Conservation (phyloP, 2,113 vertebrate species). For the Oriolus oriolus region DNA sequence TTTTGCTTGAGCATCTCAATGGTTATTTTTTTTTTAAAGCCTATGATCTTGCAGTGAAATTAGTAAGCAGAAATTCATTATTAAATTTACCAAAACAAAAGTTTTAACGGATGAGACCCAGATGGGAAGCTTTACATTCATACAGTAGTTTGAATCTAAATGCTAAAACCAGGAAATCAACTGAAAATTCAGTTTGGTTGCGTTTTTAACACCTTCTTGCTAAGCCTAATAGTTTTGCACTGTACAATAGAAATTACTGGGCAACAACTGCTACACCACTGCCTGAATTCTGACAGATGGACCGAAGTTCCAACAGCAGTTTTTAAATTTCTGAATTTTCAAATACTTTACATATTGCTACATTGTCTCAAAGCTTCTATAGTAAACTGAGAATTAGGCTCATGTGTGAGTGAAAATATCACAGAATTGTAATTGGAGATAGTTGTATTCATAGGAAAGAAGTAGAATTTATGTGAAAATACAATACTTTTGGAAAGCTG, state of each 20-base stretch:
- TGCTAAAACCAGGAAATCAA: background rate
- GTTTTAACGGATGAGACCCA: background rate
- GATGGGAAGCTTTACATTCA: background rate
- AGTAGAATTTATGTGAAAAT: background rate
- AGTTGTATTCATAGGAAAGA: background rate
- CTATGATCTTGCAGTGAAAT: background rate
- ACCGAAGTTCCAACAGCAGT: background rate
- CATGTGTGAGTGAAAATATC: background rate
- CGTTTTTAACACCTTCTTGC: background rate
- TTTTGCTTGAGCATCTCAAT: background rate
- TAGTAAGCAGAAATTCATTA: background rate
- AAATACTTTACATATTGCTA: background rate
- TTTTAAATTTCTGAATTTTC: background rate
- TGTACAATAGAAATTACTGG: background rate
- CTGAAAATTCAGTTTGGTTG: background rate
- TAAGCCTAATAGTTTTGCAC: background rate
- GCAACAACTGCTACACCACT: background rate
- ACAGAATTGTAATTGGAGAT: background rate
- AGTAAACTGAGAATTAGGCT: background rate
- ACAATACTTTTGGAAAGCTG: background rate
- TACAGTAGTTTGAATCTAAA: background rate
- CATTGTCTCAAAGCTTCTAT: background rate
- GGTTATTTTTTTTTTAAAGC: background rate
- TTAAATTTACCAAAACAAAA: background rate
- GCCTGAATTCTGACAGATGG: background rate